Percentiles rank a stretch among this genome's conserved stretches.
These are phyloP conservation scores for Tonatia bakeri DNA, from an alignment of 2,113 vertebrate genomes.

Conservation along the genomic window DNA sequence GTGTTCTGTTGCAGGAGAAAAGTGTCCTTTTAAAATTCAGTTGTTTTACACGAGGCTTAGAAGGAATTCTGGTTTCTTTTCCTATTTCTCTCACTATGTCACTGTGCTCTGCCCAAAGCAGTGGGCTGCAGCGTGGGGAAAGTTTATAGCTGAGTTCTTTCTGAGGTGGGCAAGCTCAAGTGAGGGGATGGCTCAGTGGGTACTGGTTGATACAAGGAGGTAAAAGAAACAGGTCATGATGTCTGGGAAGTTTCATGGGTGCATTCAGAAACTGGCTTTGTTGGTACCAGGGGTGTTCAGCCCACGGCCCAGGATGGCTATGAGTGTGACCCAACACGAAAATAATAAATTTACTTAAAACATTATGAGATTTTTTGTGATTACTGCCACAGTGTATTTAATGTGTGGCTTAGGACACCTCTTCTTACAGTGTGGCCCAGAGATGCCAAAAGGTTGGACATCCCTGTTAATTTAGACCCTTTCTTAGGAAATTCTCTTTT, in stretches of 20 bases:
- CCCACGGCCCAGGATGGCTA: too few relatives aligned
- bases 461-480: neutral
- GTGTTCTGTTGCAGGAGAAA: neutral
- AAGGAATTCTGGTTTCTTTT: slow-evolving; percentile 15
- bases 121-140: neutral
- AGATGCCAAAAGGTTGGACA: too few relatives aligned
- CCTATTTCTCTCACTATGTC: neutral
- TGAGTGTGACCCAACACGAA: too few relatives aligned
- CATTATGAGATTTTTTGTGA: too few relatives aligned
- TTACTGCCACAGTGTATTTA: too few relatives aligned
- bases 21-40: slow-evolving; percentile 18
- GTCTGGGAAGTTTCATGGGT: neutral
- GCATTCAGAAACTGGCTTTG: slow-evolving; percentile 9
- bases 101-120: neutral
- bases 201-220: neutral
- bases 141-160: neutral
- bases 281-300: neutral
- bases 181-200: neutral
- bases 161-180: neutral
- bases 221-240: slow-evolving; percentile 19
- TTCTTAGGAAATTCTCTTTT: neutral
- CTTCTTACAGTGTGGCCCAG: too few relatives aligned
- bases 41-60: slow-evolving; percentile 30
- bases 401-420: too few relatives aligned
- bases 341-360: too few relatives aligned